Percentiles rank a stretch among this genome's conserved stretches.
These are phyloP conservation scores for Parascotia fuliginaria DNA, from an alignment of 2,888 invertebrate species.

Conservation along the genomic window DNA sequence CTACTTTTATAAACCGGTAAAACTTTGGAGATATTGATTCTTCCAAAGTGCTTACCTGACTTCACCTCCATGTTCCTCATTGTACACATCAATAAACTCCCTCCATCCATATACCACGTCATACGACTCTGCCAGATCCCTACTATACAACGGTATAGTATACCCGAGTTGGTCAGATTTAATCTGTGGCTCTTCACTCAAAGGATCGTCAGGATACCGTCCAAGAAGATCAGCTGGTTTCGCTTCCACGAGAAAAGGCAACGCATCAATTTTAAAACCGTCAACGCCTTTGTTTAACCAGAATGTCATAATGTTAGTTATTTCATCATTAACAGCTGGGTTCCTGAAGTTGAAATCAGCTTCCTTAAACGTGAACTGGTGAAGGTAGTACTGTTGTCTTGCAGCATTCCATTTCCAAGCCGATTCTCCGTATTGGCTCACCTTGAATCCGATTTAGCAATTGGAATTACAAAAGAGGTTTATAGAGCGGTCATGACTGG, in stretches of 20 bases:
- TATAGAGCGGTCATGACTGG: no score
- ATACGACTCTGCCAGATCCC: conserved; percentile 85
- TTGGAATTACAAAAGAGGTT: no score
- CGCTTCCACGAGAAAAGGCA: conserved; percentile 86
- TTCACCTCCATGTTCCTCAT: conserved; percentile 64
- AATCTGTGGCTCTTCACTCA: conserved; percentile 69
- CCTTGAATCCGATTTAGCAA: conserved; percentile 47
- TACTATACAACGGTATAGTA: conserved; percentile 87
- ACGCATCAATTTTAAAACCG: conserved; percentile 90
- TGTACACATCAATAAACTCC: conserved; percentile 80
- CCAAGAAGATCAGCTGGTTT: conserved; percentile 66
- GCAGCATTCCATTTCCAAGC: conserved; percentile 89
- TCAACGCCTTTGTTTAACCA: conserved; percentile 92
- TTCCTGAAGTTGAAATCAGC: conserved; percentile 90
- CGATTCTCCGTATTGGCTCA: conserved; percentile 86
- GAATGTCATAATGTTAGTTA: conserved; percentile 87
- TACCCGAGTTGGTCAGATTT: conserved; percentile 84
- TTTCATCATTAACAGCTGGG: conserved; percentile 79
- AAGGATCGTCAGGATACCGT: conserved; percentile 81
- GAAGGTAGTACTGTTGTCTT: conserved; percentile 89
- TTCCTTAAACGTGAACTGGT: conserved; percentile 87
- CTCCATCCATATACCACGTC: conserved; percentile 86
- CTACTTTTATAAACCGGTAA: neutral
- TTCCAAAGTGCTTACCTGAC: conserved; percentile 78
- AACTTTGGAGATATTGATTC: no score